Evolutionary conservation across 2,888 invertebrate genomes (phyloP), one percentile per base, ranked within the genome.

Genomic region (Xestia xanthographa): DNA sequence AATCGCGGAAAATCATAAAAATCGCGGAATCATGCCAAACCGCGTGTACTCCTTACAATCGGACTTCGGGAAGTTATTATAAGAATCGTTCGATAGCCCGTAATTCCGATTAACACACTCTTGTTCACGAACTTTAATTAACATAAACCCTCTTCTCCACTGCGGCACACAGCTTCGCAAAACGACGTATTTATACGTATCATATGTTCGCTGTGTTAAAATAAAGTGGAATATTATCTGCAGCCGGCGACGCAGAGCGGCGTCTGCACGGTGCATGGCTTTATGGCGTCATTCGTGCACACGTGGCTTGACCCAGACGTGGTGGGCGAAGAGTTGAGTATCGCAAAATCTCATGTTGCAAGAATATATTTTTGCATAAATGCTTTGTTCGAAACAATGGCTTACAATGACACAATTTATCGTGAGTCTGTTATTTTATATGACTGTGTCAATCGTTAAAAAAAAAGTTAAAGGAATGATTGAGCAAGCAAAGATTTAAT

Each of bases 171-270:
- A 74, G 56, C 29, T 60, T 84, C 60, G 8, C 65, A 6, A 41
- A 73, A 74, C 82, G 81, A 50, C 68, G 17, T 48, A 80, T 83
- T 78, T 78, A 79, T 83, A 70, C 70, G 45, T 77, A 48, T 50
- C 79, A 53, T 66, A 56, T 50, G 65, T n/a, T 53, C 45, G 67
- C 68, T 72, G 34, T 53, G 56, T 73, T 80, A 85, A 85, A 81
- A 81, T 81, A 74, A 81, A 85, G 75, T 74, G 17, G 34, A 84
- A 66, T 85, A 85, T 81, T 81, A 85, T 81, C 75, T 65, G 53
- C 81, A 85, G 82, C 85, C 66, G 81, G 53, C 80, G 63, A n/a
- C 70, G 43, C n/a, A n/a, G n/a, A n/a, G n/a, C 9, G 17, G 2
- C 62, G 77, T 73, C 29, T 66, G 74, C 38, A 69, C 56, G 67